Evolutionary conservation across 2,113 vertebrate species (phyloP).

Genomic region (Peromyscus leucopus): DNA sequence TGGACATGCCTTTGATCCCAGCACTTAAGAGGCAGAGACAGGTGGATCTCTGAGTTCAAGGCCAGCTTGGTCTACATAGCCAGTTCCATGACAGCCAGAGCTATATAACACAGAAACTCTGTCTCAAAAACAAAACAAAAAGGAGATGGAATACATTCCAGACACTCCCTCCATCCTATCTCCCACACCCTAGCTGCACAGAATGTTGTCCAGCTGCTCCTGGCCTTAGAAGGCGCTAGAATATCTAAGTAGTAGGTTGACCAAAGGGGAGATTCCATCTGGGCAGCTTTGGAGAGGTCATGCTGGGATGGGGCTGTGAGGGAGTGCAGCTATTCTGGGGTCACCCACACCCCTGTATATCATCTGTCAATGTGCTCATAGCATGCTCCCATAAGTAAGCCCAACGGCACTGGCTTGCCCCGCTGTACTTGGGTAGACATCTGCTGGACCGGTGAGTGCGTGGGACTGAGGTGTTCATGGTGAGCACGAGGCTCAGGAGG

Average conservation of each 20-base stretch:
- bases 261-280: not conserved
- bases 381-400: not conserved
- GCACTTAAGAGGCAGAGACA: not conserved
- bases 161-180: not conserved
- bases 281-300: not conserved
- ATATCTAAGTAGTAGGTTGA: not conserved
- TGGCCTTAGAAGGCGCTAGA: not conserved
- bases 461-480: not conserved
- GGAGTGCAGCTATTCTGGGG: not conserved
- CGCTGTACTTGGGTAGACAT: not conserved
- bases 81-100: not conserved
- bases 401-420: not conserved
- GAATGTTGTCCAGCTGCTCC: not conserved
- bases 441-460: not conserved
- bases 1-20: not conserved
- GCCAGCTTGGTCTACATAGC: not conserved
- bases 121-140: not conserved
- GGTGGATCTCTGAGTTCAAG: not conserved
- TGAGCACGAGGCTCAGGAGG: not conserved
- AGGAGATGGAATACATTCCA: not conserved
- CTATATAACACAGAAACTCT: not conserved
- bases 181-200: not conserved
- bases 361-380: too few species aligned
- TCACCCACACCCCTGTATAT: not conserved
- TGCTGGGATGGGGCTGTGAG: not conserved